These are phyloP conservation scores for Lasioglossum figueresi DNA, from an alignment of 2,888 invertebrate genomes.

Conservation along the genomic window DNA sequence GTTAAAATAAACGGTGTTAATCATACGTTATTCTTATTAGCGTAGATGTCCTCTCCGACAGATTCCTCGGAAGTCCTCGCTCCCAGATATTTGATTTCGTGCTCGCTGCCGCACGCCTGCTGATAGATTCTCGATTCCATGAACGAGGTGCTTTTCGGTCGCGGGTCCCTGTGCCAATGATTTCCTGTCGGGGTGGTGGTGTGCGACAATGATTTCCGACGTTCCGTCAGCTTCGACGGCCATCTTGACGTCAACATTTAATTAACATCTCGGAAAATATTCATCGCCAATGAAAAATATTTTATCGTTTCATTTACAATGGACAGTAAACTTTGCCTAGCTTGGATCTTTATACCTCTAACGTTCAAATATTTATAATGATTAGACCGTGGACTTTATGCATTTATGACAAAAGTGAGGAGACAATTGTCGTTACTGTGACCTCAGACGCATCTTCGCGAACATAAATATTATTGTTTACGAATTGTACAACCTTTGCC, in stretches of 20 bases:
- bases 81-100: constrained; percentile 23
- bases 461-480: not conserved
- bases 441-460: not conserved
- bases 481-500: not conserved
- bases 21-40: constrained; percentile 49
- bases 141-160: constrained; percentile 28
- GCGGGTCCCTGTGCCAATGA: constrained; percentile 38
- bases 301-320: not conserved
- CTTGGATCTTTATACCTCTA: not conserved
- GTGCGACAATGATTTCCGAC: constrained; percentile 34
- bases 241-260: constrained; percentile 21
- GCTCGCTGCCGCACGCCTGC: constrained; percentile 12
- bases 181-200: constrained; percentile 10
- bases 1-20: constrained; percentile 29
- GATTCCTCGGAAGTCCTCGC: constrained; percentile 51
- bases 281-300: not conserved
- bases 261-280: not conserved
- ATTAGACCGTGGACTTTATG: not conserved
- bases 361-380: not conserved
- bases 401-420: not conserved
- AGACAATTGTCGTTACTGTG: not conserved
- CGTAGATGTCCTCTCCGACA: constrained; percentile 20
- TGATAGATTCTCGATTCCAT: constrained; percentile 27
- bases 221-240: constrained; percentile 16
- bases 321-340: not conserved